phyloP scores from a whole-genome alignment of 2,113 vertebrate species.

The Malurus elegans region DNA sequence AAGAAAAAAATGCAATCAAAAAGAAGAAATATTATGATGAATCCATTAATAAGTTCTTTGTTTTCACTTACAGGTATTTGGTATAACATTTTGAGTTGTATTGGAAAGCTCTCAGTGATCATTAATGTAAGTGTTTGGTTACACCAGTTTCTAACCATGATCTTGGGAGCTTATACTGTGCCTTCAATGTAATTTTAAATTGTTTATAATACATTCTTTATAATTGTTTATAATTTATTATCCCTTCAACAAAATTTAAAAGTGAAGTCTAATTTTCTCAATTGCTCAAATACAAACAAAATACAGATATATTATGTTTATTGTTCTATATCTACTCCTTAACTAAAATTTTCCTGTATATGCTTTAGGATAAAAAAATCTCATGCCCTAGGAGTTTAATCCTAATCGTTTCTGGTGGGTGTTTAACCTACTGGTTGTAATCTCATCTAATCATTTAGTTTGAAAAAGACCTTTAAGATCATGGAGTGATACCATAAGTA shows the following conservation, averaged over 20 bases:
- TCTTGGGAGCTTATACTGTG: neutral
- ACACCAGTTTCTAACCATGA: neutral
- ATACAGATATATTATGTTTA: neutral
- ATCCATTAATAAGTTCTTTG: neutral
- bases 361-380: neutral
- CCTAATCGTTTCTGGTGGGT: neutral
- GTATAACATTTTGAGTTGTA: slow-evolving; percentile 93
- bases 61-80: slow-evolving; percentile 87
- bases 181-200: neutral
- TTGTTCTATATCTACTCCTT: neutral
- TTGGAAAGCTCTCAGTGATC: slow-evolving; percentile 98
- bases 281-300: neutral
- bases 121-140: slow-evolving; percentile 90
- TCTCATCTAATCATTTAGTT: neutral
- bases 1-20: neutral
- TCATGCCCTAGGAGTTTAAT: neutral
- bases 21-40: neutral
- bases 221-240: neutral
- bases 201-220: neutral
- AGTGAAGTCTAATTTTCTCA: neutral
- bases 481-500: neutral
- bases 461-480: neutral
- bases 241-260: neutral
- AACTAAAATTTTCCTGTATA: neutral
- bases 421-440: neutral